Evolutionary conservation across 2,797 vertebrate genomes (phyloP), one percentile per base, ranked within the genome.

Genomic region (Brotula barbata): DNA sequence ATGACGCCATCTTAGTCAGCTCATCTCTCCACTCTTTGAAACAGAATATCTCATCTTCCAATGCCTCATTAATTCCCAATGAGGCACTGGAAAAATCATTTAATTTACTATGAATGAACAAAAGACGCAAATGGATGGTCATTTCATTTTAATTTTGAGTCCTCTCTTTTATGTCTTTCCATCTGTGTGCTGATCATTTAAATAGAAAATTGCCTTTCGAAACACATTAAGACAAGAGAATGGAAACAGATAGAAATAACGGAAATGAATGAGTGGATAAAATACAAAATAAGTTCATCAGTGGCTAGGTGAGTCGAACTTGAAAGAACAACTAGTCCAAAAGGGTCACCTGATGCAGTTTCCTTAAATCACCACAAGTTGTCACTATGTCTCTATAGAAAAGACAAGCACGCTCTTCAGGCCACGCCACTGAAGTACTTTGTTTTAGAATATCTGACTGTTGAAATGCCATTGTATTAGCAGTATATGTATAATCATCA

Each of bases 361-460:
- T 52, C 47, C 50, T 8, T 7, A 39, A 60, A 42, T 50, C 21
- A 17, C 80, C 87, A 85, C 79, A 64, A 8, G 68, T 5, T 73
- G 87, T 80, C 87, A 75, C 79, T 85, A 75, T 84, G 43, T 58
- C 31, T 48, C 49, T 33, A 61, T 19, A 28, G 37, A 58, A 63
- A 71, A 40, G 5, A 48, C 11, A 6, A 7, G 2, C 8, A 10
- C 7, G 16, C 45, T 6, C 41, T 17, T 36, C 20, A 14, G 17
- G 20, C 44, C n/a, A 8, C 11, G 9, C 2, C 20, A 23, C 31
- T 47, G 61, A 43, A 45, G 36, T 3, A 34, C 42, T 39, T 6
- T 34, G 31, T 15, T 13, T 42, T 3, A 13, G 7, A 21, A 5
- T 49, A 28, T 6, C 46, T 19, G 15, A 45, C 5, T 13, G 64